phyloP scores from a whole-genome alignment of 2,888 invertebrate species.

The Eurois occulta region DNA sequence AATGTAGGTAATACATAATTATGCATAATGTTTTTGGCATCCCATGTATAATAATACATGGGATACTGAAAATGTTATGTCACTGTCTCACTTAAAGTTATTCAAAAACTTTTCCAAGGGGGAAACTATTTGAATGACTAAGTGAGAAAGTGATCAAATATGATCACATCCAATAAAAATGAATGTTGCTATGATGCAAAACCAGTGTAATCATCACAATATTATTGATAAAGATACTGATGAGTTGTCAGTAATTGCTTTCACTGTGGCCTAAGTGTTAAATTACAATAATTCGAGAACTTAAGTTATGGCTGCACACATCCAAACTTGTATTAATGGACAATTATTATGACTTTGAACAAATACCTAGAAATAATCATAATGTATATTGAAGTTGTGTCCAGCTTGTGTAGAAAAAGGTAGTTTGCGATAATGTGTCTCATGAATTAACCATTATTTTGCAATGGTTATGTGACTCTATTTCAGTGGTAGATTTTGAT shows the following conservation, averaged over 20 bases:
- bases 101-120: neutral
- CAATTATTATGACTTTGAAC: constrained; percentile 38
- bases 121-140: constrained; percentile 12
- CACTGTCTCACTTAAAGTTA: neutral
- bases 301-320: constrained; percentile 46
- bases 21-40: constrained; percentile 17
- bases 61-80: neutral
- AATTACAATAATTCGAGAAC: constrained; percentile 29
- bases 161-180: neutral
- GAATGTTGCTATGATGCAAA: constrained; percentile 41
- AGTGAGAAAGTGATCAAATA: constrained; percentile 11
- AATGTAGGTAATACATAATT: constrained; percentile 35
- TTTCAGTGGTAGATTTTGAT: neutral
- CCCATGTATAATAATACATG: constrained; percentile 2
- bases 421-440: neutral
- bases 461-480: constrained; percentile 1
- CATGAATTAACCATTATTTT: too few relatives aligned
- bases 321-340: constrained; percentile 17
- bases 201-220: constrained; percentile 62
- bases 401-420: constrained; percentile 17
- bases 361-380: constrained; percentile 40
- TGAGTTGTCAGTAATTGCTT: constrained; percentile 19
- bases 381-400: constrained; percentile 4
- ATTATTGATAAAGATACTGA: constrained; percentile 30
- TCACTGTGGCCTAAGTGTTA: constrained; percentile 61